Percentiles rank a stretch among this genome's conserved stretches.
These are phyloP conservation scores for Erebia aethiops DNA, from an alignment of 2,888 invertebrate genomes.

Conservation along the genomic window DNA sequence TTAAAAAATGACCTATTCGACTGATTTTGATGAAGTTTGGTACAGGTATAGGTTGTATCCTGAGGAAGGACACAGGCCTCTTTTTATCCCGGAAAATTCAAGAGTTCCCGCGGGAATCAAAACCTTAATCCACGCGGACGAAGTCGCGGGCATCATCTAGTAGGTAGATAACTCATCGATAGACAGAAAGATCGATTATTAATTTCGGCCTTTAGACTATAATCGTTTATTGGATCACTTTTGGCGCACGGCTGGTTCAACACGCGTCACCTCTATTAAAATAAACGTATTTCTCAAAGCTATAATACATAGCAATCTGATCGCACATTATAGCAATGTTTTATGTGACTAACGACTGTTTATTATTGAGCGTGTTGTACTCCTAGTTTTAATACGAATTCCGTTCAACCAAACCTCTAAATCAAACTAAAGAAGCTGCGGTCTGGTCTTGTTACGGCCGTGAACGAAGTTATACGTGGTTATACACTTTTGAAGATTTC, in stretches of 20 bases:
- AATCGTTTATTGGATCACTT: background rate
- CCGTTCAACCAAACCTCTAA: background rate
- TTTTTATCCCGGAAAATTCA: too few relatives aligned
- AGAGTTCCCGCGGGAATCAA: too few relatives aligned
- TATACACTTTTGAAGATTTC: too few relatives aligned
- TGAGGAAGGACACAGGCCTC: too few relatives aligned
- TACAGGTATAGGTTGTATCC: too few relatives aligned
- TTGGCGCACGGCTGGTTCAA: background rate
- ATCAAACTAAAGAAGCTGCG: background rate
- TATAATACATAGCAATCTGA: background rate
- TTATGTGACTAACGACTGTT: background rate
- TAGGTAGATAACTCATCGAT: too few relatives aligned
- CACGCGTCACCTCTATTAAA: constrained; percentile 12
- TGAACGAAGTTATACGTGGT: too few relatives aligned
- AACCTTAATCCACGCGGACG: too few relatives aligned
- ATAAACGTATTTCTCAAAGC: constrained; percentile 6
- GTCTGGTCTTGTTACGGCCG: too few relatives aligned
- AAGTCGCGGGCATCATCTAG: too few relatives aligned
- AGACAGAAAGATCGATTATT: background rate
- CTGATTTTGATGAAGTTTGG: too few relatives aligned
- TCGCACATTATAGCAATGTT: background rate
- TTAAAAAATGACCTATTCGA: too few relatives aligned
- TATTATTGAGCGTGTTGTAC: background rate
- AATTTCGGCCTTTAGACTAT: background rate
- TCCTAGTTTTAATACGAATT: background rate